Evolutionary conservation across 2,113 vertebrate genomes (phyloP).

Genomic region (Lepus americanus): DNA sequence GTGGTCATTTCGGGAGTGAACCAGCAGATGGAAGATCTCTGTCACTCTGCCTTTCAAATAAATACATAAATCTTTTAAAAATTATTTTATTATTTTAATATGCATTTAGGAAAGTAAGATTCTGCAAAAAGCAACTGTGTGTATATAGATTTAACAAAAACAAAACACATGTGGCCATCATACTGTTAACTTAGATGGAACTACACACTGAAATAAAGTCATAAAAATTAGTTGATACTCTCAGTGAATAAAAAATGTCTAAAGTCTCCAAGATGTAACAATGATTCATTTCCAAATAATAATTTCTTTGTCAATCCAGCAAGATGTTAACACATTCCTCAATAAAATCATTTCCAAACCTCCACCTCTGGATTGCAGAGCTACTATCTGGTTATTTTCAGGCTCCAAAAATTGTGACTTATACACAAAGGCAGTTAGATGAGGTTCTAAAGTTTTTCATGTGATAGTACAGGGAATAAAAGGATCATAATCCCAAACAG

Average conservation of each 20-base stretch:
- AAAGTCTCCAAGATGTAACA: neutral
- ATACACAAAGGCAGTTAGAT: neutral
- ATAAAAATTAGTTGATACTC: neutral
- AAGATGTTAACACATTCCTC: neutral
- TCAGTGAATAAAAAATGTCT: constrained; percentile 13
- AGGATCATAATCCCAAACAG: neutral
- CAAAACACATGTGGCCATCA: neutral
- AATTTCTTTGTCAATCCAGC: neutral
- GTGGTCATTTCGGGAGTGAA: no score
- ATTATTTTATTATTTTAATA: constrained; percentile 34
- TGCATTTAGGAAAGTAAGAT: neutral
- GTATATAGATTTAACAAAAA: constrained; percentile 15
- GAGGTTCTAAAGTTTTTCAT: neutral
- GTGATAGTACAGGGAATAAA: constrained; percentile 29
- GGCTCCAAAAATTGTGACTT: neutral
- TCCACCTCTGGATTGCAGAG: neutral
- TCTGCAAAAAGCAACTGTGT: neutral
- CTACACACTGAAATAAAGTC: neutral
- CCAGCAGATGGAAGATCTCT: no score
- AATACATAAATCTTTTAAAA: neutral
- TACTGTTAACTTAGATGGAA: constrained; percentile 16
- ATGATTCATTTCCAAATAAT: neutral
- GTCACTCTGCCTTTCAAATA: no score
- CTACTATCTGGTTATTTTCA: neutral
- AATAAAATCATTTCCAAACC: neutral